Conservation (phyloP, 2,888 invertebrate genomes). For the Phortica magna region DNA sequence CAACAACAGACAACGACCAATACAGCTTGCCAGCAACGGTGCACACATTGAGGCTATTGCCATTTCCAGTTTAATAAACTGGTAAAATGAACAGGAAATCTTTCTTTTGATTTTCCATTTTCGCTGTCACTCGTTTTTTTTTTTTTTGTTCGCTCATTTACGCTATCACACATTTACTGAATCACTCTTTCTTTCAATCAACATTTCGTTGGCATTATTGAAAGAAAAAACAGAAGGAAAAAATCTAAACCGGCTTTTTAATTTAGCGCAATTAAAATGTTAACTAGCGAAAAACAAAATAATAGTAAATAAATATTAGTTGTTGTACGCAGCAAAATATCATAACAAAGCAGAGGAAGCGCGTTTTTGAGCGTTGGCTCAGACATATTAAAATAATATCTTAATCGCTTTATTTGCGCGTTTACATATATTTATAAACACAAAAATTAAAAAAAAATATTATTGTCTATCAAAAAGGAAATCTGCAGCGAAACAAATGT, state of each 20-base stretch:
- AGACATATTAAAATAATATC: slow-evolving; percentile 12
- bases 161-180: slow-evolving; percentile 8
- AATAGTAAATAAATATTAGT: slow-evolving; percentile 4
- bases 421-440: neutral
- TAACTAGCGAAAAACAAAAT: slow-evolving; percentile 29
- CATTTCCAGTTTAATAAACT: slow-evolving; percentile 47
- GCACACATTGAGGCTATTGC: slow-evolving; percentile 36
- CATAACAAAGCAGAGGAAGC: slow-evolving; percentile 9
- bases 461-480: too few relatives aligned
- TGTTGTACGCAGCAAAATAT: slow-evolving; percentile 1
- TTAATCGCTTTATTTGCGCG: slow-evolving; percentile 21
- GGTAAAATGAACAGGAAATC: slow-evolving; percentile 43
- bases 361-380: neutral
- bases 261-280: slow-evolving; percentile 38
- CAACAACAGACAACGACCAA: neutral
- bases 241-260: slow-evolving; percentile 16
- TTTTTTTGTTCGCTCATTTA: slow-evolving; percentile 11
- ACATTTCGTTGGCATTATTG: slow-evolving; percentile 8
- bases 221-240: neutral
- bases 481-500: too few relatives aligned
- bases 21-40: neutral
- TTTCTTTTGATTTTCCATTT: slow-evolving; percentile 6
- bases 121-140: neutral
- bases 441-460: too few relatives aligned
- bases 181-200: slow-evolving; percentile 23